Evolutionary conservation across 1,140 invertebrate species (phyloP), one percentile per base, ranked within the genome.

Genomic region (Coelopa frigida): DNA sequence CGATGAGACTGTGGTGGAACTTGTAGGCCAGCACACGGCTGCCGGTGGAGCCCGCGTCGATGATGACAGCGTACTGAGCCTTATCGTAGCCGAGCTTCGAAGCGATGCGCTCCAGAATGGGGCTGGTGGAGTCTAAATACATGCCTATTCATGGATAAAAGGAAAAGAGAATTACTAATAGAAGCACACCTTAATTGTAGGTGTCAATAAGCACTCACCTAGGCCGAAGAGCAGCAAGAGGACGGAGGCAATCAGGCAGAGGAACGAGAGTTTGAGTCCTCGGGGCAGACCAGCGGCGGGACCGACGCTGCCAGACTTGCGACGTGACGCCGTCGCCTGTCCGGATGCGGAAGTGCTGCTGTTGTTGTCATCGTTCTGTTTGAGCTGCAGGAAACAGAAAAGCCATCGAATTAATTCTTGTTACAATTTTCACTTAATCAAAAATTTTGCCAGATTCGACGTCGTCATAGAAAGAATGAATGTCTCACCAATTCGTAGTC

Each of bases 31-130:
- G 75, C 10, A 97, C 80, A 47, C 94, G 78, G 37, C 90, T 90
- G 1, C 94, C 95, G 0, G 95, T 98, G 18, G 90, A 94, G 11
- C 94, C 94, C 2, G 93, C 94, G 74, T 98, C 94, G 48, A 98
- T 89, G 33, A 98, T 83, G n/a, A 94, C 85, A 0, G 89, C 89
- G 74, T 94, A 85, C 44, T 88, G 83, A 21, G 80, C 76, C 48
- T 84, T 79, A 61, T 82, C 74, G 56, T 84, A 79, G 5, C 84
- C 84, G 26, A 87, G 70, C 47, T 71, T 73, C 53, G 79, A 78
- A 29, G 80, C 81, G 23, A 85, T 53, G 15, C 75, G 74, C 59
- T 85, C 83, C 52, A 83, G 52, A 39, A 74, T 64, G 4, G 69
- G 61, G 52, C 73, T 72, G 23, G 64, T 59, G 35, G 68, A 59